phyloP scores from a whole-genome alignment of 2,888 invertebrate species.

The Cephalotes varians region DNA sequence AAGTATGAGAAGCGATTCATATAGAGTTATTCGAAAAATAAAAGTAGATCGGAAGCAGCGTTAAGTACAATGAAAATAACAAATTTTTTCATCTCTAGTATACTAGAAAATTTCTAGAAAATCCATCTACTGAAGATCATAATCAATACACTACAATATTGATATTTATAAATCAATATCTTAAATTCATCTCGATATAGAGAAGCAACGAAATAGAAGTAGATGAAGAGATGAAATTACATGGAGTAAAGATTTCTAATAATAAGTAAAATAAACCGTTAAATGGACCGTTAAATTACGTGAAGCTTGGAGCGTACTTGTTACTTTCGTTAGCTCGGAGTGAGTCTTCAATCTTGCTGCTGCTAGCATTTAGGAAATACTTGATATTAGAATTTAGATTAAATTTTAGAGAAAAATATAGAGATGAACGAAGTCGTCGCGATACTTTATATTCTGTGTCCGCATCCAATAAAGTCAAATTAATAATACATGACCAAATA shows the following conservation, averaged over 20 bases:
- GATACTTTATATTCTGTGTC: too few species aligned
- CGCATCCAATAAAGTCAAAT: too few species aligned
- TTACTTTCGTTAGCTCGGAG: too few species aligned
- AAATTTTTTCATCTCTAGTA: neutral
- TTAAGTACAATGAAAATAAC: neutral
- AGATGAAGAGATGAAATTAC: neutral
- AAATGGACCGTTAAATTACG: too few species aligned
- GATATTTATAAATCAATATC: neutral
- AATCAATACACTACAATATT: neutral
- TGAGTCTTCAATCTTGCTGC: too few species aligned
- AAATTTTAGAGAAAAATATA: too few species aligned
- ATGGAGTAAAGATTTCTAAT: neutral
- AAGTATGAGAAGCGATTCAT: neutral
- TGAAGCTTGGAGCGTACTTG: too few species aligned
- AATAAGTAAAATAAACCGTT: too few species aligned
- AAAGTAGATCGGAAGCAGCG: neutral
- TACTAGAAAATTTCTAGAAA: neutral
- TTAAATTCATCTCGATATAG: neutral
- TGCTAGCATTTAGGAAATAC: too few species aligned
- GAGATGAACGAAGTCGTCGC: too few species aligned
- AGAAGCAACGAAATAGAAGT: neutral
- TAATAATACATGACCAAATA: too few species aligned
- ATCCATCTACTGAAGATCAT: neutral
- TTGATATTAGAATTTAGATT: too few species aligned
- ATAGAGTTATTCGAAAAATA: slow-evolving; percentile 1